Evolutionary conservation across 2,888 invertebrate species (phyloP).

Genomic region (Tenthredo amoena): DNA sequence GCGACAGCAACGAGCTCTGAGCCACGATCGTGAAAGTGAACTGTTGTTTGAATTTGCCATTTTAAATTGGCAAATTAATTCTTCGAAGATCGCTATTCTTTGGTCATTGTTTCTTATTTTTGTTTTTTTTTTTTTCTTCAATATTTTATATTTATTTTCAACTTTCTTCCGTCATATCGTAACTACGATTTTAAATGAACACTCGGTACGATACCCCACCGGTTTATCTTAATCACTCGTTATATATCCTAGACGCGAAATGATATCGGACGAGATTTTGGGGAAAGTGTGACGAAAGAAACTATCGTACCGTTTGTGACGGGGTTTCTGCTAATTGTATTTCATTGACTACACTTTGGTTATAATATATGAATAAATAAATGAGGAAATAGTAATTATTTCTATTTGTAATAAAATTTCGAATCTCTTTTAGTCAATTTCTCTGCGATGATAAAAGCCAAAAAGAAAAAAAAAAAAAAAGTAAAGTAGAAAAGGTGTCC

Average conservation of each 20-base stretch:
- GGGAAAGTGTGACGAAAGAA: too few relatives aligned
- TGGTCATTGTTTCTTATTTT: neutral
- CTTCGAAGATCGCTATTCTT: neutral
- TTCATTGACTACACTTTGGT: too few relatives aligned
- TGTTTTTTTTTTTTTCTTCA: neutral
- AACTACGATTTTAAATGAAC: neutral
- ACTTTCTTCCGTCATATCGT: neutral
- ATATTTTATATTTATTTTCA: too few relatives aligned
- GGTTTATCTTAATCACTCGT: too few relatives aligned
- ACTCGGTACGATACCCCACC: neutral
- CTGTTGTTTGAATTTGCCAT: conserved; percentile 71
- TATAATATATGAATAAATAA: too few relatives aligned
- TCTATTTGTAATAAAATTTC: too few relatives aligned
- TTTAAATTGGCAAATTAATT: neutral
- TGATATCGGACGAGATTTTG: too few relatives aligned
- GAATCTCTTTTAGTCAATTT: too few relatives aligned
- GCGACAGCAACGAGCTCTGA: conserved; percentile 71
- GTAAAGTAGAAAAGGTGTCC: neutral
- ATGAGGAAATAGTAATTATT: too few relatives aligned
- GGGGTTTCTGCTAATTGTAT: too few relatives aligned
- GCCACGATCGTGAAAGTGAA: conserved; percentile 69
- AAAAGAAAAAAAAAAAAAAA: neutral
- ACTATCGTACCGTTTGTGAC: too few relatives aligned
- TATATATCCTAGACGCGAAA: too few relatives aligned
- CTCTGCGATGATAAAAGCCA: neutral